Evolutionary conservation across 2,797 vertebrate species (phyloP).

Genomic region (Acipenser ruthenus): DNA sequence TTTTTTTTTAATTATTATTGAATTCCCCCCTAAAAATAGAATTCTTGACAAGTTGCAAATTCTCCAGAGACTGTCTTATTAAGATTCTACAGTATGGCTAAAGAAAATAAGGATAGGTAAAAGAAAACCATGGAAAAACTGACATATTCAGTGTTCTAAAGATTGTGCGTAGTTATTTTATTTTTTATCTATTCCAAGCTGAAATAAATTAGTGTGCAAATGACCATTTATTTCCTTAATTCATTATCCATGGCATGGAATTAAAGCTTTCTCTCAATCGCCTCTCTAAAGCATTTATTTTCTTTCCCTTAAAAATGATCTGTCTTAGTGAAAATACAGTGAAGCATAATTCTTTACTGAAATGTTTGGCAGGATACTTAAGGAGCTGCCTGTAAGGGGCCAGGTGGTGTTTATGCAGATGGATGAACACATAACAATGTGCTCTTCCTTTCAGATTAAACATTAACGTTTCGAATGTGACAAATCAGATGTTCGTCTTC

Average conservation of each 20-base stretch:
- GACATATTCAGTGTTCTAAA: no score
- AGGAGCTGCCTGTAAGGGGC: constrained; percentile 84
- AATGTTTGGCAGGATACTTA: constrained; percentile 67
- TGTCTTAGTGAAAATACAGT: constrained; percentile 59
- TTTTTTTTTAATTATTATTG: no score
- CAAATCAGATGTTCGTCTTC: constrained; percentile 98
- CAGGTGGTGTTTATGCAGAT: constrained; percentile 99
- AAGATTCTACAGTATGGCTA: no score
- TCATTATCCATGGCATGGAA: constrained; percentile 63
- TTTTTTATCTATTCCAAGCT: no score
- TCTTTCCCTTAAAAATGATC: constrained; percentile 64
- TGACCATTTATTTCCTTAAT: constrained; percentile 29
- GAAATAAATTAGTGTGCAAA: no score
- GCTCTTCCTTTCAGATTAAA: constrained; percentile 99
- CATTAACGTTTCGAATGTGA: constrained; percentile 98
- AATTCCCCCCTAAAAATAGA: no score
- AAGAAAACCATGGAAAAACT: no score
- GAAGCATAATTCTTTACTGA: constrained; percentile 63
- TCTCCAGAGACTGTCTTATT: no score
- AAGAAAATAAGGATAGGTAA: no score
- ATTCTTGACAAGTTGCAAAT: no score
- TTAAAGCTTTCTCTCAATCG: constrained; percentile 52
- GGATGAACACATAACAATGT: constrained; percentile 96
- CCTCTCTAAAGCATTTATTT: constrained; percentile 42
- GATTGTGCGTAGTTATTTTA: no score